Evolutionary conservation across 2,113 vertebrate genomes (phyloP).

Genomic region (Sinocyclocheilus grahami): DNA sequence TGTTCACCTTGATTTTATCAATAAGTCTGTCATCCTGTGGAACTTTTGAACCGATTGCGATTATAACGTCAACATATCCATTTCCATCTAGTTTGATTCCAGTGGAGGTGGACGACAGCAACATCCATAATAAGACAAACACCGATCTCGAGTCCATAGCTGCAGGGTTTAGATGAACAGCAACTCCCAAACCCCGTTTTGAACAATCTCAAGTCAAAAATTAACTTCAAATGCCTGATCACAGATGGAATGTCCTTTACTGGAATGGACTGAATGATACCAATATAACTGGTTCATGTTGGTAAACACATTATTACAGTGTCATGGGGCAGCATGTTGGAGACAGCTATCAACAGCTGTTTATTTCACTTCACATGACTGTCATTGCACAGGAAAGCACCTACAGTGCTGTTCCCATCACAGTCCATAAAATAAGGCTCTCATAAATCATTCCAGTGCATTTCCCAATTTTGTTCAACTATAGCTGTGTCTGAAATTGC

Average conservation of each 20-base stretch:
- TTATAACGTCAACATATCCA: constrained; percentile 47
- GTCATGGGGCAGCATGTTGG: neutral
- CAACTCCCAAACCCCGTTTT: neutral
- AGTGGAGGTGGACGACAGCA: neutral
- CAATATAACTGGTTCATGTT: neutral
- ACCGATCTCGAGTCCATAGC: neutral
- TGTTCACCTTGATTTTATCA: constrained; percentile 34
- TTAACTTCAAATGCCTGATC: neutral
- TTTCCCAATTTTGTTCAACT: too few relatives aligned
- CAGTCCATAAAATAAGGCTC: too few relatives aligned
- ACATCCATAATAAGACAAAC: neutral
- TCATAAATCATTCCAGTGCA: too few relatives aligned
- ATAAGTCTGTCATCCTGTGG: constrained; percentile 37
- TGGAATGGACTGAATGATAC: neutral
- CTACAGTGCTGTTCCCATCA: too few relatives aligned
- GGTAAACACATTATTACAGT: neutral
- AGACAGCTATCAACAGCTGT: neutral
- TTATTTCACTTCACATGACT: neutral
- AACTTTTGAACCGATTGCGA: constrained; percentile 48
- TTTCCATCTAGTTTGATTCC: constrained; percentile 50
- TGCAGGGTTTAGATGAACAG: neutral
- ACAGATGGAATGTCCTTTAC: neutral
- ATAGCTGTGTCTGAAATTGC: too few relatives aligned
- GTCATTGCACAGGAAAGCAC: neutral
- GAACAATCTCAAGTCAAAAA: neutral